A percentile compares a stretch with the other conserved stretches of the same genome.
These are phyloP conservation scores for Rhabdornis inornatus DNA, from an alignment of 2,113 vertebrate genomes.

Conservation along the genomic window DNA sequence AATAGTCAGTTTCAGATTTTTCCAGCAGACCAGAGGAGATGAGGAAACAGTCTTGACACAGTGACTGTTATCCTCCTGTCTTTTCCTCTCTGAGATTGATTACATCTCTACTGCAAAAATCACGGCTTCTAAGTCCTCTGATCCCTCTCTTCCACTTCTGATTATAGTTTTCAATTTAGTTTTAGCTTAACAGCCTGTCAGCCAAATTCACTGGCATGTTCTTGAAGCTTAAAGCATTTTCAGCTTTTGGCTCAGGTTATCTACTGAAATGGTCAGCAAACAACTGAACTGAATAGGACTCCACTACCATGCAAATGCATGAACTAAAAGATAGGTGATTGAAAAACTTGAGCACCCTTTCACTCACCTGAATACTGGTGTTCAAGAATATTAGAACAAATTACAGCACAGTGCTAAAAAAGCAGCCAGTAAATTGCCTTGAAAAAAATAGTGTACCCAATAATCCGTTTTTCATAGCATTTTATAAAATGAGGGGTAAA, in stretches of 20 bases:
- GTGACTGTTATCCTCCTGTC: slow-evolving; percentile 1
- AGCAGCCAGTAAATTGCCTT: neutral
- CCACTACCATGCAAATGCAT: neutral
- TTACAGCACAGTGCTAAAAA: neutral
- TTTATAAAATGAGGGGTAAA: slow-evolving; percentile 55
- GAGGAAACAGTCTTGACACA: slow-evolving; percentile 4
- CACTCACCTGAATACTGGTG: neutral
- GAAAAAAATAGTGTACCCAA: neutral
- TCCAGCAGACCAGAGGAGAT: neutral
- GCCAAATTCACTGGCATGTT: slow-evolving; percentile 7
- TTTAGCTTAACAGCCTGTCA: slow-evolving; percentile 52
- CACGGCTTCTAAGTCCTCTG: slow-evolving; percentile 1
- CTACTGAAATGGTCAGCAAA: slow-evolving; percentile 41
- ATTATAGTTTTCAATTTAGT: slow-evolving; percentile 60
- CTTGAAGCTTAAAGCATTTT: neutral
- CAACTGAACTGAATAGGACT: neutral
- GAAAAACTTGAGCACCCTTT: slow-evolving; percentile 6
- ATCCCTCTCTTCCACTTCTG: slow-evolving; percentile 19
- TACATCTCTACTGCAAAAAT: slow-evolving; percentile 18
- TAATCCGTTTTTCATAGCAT: neutral
- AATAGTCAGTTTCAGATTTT: slow-evolving; percentile 22
- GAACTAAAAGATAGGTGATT: neutral
- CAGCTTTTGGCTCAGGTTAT: slow-evolving; percentile 19
- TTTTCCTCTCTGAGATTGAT: slow-evolving; percentile 43
- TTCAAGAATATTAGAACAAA: neutral